phyloP scores from a whole-genome alignment of 2,797 vertebrate genomes.

The Crax fasciolata region DNA sequence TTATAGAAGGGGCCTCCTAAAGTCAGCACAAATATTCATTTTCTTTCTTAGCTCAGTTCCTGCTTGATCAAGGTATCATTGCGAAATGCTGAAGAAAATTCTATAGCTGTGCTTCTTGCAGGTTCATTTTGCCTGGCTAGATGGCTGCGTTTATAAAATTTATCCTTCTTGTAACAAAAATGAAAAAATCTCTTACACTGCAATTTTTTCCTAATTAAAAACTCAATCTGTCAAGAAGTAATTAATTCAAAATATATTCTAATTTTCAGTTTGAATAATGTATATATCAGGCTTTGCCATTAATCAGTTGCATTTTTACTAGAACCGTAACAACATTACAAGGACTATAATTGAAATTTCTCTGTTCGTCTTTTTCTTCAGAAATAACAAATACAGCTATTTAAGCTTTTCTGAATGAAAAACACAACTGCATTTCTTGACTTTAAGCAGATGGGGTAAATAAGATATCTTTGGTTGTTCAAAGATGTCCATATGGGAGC shows the following conservation, averaged over 20 bases:
- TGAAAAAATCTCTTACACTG: background rate
- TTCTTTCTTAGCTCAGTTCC: background rate
- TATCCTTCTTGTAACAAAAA: slow-evolving; percentile 9
- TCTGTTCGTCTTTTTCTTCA: background rate
- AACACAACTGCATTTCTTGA: background rate
- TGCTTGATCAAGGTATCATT: background rate
- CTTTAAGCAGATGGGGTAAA: slow-evolving; percentile 17
- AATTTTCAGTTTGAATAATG: background rate
- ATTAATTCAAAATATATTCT: background rate
- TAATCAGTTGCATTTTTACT: background rate
- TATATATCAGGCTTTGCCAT: background rate
- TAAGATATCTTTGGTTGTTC: slow-evolving; percentile 9
- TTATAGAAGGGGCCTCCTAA: background rate
- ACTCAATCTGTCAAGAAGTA: slow-evolving; percentile 23
- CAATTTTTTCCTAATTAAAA: slow-evolving; percentile 58
- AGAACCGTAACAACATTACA: background rate
- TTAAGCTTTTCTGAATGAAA: slow-evolving; percentile 10
- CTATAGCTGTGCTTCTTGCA: background rate
- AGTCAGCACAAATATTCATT: background rate
- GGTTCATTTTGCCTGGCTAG: slow-evolving; percentile 19
- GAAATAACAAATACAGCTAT: background rate
- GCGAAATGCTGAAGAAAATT: slow-evolving; percentile 11
- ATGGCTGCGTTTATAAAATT: slow-evolving; percentile 34
- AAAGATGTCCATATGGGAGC: slow-evolving; percentile 20
- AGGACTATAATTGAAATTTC: background rate